A percentile compares a stretch with the other conserved stretches of the same genome.
Evolutionary conservation across 2,888 invertebrate species (phyloP).

Genomic region (Spisula solida): DNA sequence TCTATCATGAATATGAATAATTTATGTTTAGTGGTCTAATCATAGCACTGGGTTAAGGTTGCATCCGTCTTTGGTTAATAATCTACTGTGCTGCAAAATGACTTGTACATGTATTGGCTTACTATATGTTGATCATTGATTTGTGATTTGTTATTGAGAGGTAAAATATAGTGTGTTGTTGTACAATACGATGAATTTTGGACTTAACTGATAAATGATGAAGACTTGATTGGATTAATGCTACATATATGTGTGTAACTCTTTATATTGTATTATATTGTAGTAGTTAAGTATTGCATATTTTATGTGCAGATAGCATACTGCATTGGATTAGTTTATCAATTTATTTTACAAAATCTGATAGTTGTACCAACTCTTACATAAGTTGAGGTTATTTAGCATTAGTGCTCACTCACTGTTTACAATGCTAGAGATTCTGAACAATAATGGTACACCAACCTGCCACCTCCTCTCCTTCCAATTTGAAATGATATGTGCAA

Average conservation of each 20-base stretch:
- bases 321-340: no score
- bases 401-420: no score
- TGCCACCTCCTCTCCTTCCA: no score
- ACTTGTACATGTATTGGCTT: conserved; percentile 2
- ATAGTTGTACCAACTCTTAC: no score
- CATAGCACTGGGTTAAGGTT: conserved; percentile 12
- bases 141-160: not conserved
- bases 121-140: not conserved
- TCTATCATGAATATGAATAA: conserved; percentile 22
- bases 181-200: not conserved
- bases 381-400: no score
- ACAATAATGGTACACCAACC: no score
- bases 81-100: not conserved
- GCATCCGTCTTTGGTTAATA: not conserved
- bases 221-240: not conserved
- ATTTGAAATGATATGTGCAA: no score
- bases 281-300: no score
- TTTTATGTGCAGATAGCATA: no score
- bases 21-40: not conserved
- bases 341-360: no score
- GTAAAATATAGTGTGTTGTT: not conserved
- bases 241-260: not conserved
- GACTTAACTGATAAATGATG: not conserved
- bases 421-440: no score
- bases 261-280: not conserved